Evolutionary conservation across 2,888 invertebrate genomes (phyloP).

Genomic region (Acronicta alni): DNA sequence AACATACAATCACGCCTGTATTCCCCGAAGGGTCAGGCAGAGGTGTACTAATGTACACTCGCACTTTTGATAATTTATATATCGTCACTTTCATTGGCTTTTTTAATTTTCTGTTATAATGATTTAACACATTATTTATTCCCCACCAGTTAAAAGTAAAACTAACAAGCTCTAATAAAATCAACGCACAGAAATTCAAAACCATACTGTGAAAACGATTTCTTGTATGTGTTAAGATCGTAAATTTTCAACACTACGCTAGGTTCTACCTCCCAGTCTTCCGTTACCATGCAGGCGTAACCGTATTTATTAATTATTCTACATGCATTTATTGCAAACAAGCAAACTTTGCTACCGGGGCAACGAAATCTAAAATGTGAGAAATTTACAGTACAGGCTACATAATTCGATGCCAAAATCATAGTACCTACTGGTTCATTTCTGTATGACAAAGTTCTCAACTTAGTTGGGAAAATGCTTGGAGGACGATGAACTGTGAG

Average conservation of each 20-base stretch:
- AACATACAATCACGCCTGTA: too few relatives aligned
- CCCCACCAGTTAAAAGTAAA: not conserved
- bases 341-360: constrained; percentile 39
- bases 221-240: constrained; percentile 24
- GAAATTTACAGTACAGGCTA: constrained; percentile 7
- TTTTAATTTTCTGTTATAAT: too few relatives aligned
- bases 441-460: too few relatives aligned
- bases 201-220: constrained; percentile 23
- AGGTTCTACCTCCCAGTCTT: constrained; percentile 28
- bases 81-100: too few relatives aligned
- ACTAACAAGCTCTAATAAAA: constrained; percentile 5
- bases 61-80: too few relatives aligned
- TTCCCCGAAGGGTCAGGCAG: too few relatives aligned
- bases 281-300: constrained; percentile 33
- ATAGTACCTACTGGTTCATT: not conserved
- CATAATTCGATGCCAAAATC: not conserved
- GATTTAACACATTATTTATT: not conserved
- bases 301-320: constrained; percentile 57
- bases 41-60: too few relatives aligned
- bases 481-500: too few relatives aligned
- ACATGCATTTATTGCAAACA: constrained; percentile 53
- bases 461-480: too few relatives aligned
- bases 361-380: constrained; percentile 31
- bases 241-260: constrained; percentile 51
- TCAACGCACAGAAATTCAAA: constrained; percentile 22